Base-by-base conservation (phyloP, 2,888 invertebrate genomes). In the Hanleya hanleyi region DNA sequence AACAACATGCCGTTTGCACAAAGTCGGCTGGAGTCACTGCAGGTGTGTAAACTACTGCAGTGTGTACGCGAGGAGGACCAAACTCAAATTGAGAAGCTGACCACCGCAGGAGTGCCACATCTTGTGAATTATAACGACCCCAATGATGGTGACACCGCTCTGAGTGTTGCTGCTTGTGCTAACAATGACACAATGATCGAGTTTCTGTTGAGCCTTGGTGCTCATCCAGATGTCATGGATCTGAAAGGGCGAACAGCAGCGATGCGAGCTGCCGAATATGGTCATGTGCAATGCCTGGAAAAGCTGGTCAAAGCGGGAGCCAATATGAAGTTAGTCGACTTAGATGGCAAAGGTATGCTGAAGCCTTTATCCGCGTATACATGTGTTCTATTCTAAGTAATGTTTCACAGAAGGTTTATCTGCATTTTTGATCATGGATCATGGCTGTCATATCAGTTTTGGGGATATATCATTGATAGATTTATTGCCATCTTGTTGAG, bases 101-200 rank as follows among this genome's bases (percentile, higher is more conserved):
- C 84, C 32, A 66, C 77, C 0, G 86, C 86, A 80, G 91, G 91
- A n/a, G 84, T 90, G 0, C 89, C 89, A 22, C 87, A 88, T 76
- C 80, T 91, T 33, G 86, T 91, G 47, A 90, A 91, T 75, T 90
- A 89, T 74, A 90, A 90, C 77, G 90, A 91, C 70, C 86, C 87
- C 12, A 78, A 83, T 32, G 86, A 87, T 67, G 90, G 90, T 6
- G 81, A 85, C 49, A 91, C 90, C 32, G 90, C 90, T 15, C 77
- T 91, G 7, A 86, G 84, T 37, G 86, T 88, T 18, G 90, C 90
- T 26, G 88, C 90, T 2, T 80, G 81, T 37, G 83, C 85, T 29
- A 91, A 90, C 80, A 88, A 90, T 77, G 90, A 90, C 70, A 84
- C 86, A n/a, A 90, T 90, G 88, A 84, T 90, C 36, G 85, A 87